These are phyloP conservation scores for Sinosuthora webbiana DNA, from an alignment of 2,113 vertebrate genomes.

Conservation along the genomic window DNA sequence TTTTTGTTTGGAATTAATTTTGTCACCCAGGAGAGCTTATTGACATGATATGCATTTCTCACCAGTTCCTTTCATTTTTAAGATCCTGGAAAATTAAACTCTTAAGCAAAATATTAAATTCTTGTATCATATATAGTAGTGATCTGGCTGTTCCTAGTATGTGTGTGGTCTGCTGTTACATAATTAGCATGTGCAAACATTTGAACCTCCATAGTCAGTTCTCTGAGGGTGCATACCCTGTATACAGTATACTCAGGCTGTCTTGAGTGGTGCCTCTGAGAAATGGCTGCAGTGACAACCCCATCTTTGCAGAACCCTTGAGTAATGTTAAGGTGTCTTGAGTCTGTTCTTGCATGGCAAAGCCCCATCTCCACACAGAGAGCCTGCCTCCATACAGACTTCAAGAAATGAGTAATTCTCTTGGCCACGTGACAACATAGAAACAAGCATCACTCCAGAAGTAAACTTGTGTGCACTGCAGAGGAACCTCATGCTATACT, in stretches of 20 bases:
- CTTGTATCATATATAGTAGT: neutral
- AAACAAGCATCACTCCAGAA: neutral
- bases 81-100: neutral
- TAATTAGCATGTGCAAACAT: neutral
- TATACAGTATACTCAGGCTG: neutral
- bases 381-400: neutral
- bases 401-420: neutral
- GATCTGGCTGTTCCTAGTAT: neutral
- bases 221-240: accelerated
- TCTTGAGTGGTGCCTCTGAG: neutral
- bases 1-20: neutral
- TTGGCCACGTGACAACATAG: neutral
- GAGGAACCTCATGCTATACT: neutral
- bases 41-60: neutral
- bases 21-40: neutral
- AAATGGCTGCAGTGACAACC: neutral
- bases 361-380: neutral
- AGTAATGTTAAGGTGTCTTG: neutral
- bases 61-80: neutral
- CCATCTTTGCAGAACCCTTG: neutral
- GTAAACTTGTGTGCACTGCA: neutral
- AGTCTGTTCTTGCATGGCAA: neutral
- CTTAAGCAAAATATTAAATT: neutral
- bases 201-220: neutral
- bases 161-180: neutral